phyloP scores from a whole-genome alignment of 2,797 vertebrate genomes.

The Sebastes iracundus region DNA sequence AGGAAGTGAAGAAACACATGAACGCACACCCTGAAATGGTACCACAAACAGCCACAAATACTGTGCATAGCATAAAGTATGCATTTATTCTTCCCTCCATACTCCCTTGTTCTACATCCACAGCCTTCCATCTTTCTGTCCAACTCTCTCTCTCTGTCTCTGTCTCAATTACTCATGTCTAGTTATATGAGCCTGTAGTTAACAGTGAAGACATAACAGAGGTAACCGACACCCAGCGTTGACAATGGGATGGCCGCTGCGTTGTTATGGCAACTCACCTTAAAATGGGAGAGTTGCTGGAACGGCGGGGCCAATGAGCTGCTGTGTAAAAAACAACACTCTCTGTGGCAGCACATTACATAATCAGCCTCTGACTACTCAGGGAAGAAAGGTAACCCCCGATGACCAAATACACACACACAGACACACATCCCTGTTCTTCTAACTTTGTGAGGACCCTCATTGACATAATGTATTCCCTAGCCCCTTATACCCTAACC shows the following conservation, averaged over 20 bases:
- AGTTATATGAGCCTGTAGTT: slow-evolving; percentile 15
- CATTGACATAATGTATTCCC: not conserved
- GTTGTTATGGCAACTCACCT: slow-evolving; percentile 23
- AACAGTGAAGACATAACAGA: slow-evolving; percentile 14
- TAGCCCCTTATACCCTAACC: too few species aligned
- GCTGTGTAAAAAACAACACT: not conserved
- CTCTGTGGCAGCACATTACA: slow-evolving; percentile 12
- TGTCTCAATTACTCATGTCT: not conserved
- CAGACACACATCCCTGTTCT: too few species aligned
- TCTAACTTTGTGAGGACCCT: too few species aligned
- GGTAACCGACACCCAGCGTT: slow-evolving; percentile 8
- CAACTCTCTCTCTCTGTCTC: not conserved
- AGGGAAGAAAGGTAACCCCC: not conserved
- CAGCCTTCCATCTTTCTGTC: not conserved
- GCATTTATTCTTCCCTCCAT: too few species aligned
- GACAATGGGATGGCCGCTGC: not conserved
- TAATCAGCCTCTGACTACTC: not conserved
- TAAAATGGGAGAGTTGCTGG: slow-evolving; percentile 2
- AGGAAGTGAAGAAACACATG: not conserved
- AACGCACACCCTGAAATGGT: not conserved
- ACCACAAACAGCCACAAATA: not conserved
- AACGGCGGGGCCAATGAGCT: not conserved
- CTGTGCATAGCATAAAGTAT: not conserved
- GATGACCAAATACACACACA: not conserved
- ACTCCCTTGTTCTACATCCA: not conserved